A percentile compares a stretch with the other conserved stretches of the same genome.
phyloP scores from a whole-genome alignment of 2,797 vertebrate genomes.

The Rhinatrema bivittatum region DNA sequence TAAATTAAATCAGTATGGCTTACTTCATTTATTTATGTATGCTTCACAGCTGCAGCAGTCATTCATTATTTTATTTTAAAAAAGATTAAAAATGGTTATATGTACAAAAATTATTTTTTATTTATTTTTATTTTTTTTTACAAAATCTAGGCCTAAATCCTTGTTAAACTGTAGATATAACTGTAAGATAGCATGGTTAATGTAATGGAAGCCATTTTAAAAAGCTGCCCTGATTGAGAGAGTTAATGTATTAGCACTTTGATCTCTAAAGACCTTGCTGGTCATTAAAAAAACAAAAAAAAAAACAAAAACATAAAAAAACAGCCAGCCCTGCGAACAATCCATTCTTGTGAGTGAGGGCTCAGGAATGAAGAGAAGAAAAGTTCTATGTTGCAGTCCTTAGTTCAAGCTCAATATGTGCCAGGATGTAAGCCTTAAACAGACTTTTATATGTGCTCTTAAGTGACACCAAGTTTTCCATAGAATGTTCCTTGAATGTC shows the following conservation, averaged over 20 bases:
- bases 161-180: constrained; percentile 56
- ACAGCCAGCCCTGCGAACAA: constrained; percentile 47
- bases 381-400: constrained; percentile 34
- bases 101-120: constrained; percentile 69
- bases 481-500: constrained; percentile 22
- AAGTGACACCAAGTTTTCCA: no score
- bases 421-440: no score
- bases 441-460: no score
- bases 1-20: constrained; percentile 81
- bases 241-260: constrained; percentile 63
- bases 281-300: constrained; percentile 25
- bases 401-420: no score
- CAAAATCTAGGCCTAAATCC: constrained; percentile 47
- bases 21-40: constrained; percentile 72
- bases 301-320: background rate
- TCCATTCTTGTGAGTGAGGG: constrained; percentile 41
- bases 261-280: constrained; percentile 45
- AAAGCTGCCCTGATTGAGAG: constrained; percentile 58
- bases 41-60: constrained; percentile 69
- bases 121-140: constrained; percentile 49
- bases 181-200: constrained; percentile 53
- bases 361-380: constrained; percentile 39
- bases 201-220: constrained; percentile 42
- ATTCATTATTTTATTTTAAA: constrained; percentile 69
- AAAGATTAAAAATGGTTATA: constrained; percentile 77